Evolutionary conservation across 2,888 invertebrate species (phyloP).

Genomic region (Macrosoma leucophasiata): DNA sequence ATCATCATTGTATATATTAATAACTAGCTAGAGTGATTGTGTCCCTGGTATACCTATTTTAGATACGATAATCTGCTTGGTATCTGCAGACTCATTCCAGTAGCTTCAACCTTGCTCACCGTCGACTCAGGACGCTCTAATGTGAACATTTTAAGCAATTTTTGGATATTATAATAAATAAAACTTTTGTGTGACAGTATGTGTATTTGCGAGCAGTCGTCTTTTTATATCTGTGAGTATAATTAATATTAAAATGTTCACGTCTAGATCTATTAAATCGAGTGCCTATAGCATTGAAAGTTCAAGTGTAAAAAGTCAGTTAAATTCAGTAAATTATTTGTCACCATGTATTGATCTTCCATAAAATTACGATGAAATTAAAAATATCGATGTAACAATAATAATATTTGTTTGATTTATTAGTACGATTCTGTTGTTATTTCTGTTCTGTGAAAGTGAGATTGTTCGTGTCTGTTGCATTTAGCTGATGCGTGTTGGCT

Average conservation of each 20-base stretch:
- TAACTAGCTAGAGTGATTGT: conserved; percentile 64
- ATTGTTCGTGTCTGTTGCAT: conserved; percentile 7
- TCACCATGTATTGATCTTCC: conserved; percentile 76
- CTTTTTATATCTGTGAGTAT: conserved; percentile 69
- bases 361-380: conserved; percentile 76
- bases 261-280: conserved; percentile 72
- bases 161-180: conserved; percentile 67
- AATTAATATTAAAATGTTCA: conserved; percentile 67
- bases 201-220: conserved; percentile 62
- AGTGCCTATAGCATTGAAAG: conserved; percentile 75
- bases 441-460: conserved; percentile 3
- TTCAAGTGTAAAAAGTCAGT: conserved; percentile 74
- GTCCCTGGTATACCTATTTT: conserved; percentile 52
- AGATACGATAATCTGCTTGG: conserved; percentile 55
- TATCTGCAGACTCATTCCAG: conserved; percentile 57
- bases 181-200: conserved; percentile 58
- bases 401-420: conserved; percentile 52
- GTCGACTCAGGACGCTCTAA: conserved; percentile 51
- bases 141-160: conserved; percentile 68
- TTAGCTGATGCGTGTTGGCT: conserved; percentile 12
- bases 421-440: conserved; percentile 1
- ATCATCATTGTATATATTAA: conserved; percentile 60
- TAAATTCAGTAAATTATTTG: conserved; percentile 71
- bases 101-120: conserved; percentile 59
- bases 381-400: conserved; percentile 75